Evolutionary conservation across 2,113 vertebrate genomes (phyloP), one percentile per base, ranked within the genome.

Genomic region (Oreochromis tanganicae): DNA sequence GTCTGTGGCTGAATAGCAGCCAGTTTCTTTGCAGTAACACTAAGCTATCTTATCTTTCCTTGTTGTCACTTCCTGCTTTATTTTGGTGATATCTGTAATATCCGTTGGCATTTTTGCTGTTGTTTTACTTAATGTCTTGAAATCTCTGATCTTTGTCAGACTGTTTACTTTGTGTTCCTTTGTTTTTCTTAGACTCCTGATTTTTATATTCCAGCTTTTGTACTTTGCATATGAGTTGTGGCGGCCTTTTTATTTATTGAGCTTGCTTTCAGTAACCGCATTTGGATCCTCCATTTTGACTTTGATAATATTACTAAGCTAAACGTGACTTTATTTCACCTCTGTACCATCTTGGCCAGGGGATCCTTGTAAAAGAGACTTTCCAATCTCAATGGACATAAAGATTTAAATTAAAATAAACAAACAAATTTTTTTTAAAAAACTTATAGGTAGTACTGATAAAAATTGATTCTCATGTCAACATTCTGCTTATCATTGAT

Each of bases 81-180:
- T 38, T 38, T 68, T 21, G 61, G 61, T 38, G 21, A 38, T 1
- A 41, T 41, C 38, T 41, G 4, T 41, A 3, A 11, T 41, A 63
- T 36, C 32, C 36, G 9, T 14, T 6, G 5, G 46, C 11, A 7
- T 16, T 48, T 48, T 46, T 46, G 3, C 43, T 5, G 3, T 46
- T 46, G 43, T 66, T 66, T 66, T 0, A 12, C 19, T 8, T 38
- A 13, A n/a, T 21, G 34, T 13, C 61, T 66, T 38, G 0, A 1
- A n/a, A 66, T 8, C n/a, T 66, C 61, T 66, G 61, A 68, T 68
- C 61, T 38, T 0, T 38, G 61, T 66, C 34, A 38, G 34, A 38
- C 61, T 68, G 61, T 66, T 66, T 38, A 38, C 34, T 36, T 66
- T 66, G 61, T 36, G 32, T 36, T 7, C 9, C 32, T 66, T 63